A percentile compares a stretch with the other conserved stretches of the same genome.
Evolutionary conservation across 2,113 vertebrate species (phyloP).

Genomic region (Lophius piscatorius): DNA sequence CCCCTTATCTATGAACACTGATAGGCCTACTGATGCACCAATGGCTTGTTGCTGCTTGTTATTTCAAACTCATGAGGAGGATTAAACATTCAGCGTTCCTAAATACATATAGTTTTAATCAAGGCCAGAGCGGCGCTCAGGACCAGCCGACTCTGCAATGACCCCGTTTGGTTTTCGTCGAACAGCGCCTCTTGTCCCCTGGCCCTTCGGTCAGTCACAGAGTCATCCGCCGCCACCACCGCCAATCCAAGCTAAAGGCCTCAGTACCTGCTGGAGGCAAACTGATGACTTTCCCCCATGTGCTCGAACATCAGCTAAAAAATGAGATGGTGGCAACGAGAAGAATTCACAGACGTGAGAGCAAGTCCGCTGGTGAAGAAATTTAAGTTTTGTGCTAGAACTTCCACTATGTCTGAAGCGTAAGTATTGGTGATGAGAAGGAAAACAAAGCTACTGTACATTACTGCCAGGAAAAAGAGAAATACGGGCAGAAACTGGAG

Average conservation of each 20-base stretch:
- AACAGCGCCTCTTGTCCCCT: conserved; percentile 66
- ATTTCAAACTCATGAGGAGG: conserved; percentile 70
- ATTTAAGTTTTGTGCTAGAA: not conserved
- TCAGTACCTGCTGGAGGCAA: no score
- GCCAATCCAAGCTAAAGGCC: conserved; percentile 2
- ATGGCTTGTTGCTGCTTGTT: conserved; percentile 40
- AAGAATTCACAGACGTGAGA: no score
- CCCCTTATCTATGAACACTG: no score
- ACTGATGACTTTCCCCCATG: no score
- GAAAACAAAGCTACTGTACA: no score
- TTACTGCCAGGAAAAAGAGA: no score
- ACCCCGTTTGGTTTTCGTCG: conserved; percentile 72
- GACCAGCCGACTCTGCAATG: conserved; percentile 79
- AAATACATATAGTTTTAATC: conserved; percentile 79
- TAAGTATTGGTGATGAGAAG: not conserved
- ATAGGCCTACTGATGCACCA: no score
- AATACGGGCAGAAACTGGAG: no score
- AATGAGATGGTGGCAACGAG: not conserved
- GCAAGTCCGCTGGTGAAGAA: not conserved
- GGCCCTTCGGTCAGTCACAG: conserved; percentile 36
- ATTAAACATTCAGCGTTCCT: conserved; percentile 60
- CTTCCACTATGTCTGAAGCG: not conserved
- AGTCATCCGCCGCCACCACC: conserved; percentile 8
- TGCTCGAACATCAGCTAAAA: not conserved
- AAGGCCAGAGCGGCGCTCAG: conserved; percentile 66